These are phyloP conservation scores for Zaprionus kolodkinae DNA, from an alignment of 1,140 invertebrate species.

Conservation along the genomic window DNA sequence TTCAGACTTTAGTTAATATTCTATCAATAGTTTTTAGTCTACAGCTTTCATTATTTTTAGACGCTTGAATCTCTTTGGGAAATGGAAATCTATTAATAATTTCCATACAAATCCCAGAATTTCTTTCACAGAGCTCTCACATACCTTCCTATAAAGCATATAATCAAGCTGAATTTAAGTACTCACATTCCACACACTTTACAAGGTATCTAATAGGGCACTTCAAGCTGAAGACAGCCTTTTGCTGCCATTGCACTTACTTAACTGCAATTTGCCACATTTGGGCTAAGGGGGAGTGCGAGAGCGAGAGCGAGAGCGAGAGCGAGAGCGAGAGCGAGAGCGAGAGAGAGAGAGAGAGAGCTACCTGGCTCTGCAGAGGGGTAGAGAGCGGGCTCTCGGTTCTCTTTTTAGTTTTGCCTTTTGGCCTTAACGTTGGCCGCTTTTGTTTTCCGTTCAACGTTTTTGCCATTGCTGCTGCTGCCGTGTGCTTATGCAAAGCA, in stretches of 20 bases:
- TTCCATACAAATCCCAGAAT: too few relatives aligned
- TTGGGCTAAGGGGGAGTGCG: not conserved
- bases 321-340: not conserved
- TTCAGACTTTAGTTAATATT: too few relatives aligned
- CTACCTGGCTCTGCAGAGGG: too few relatives aligned
- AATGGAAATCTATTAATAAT: too few relatives aligned
- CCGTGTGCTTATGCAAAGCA: conserved; percentile 69
- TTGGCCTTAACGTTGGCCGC: conserved; percentile 1
- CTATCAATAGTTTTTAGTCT: too few relatives aligned
- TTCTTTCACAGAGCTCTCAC: too few relatives aligned
- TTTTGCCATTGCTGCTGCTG: not conserved
- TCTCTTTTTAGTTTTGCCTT: not conserved
- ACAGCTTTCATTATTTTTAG: too few relatives aligned
- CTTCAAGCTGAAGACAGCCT: not conserved
- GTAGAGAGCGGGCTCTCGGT: too few relatives aligned
- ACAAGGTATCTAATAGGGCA: not conserved
- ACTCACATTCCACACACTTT: not conserved
- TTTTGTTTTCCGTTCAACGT: conserved; percentile 5
- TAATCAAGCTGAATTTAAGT: not conserved
- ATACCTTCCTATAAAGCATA: not conserved
- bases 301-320: not conserved
- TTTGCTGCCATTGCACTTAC: conserved; percentile 13
- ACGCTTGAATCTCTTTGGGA: too few relatives aligned
- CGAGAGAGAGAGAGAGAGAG: too few relatives aligned
- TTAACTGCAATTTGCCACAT: conserved; percentile 32